phyloP scores from a whole-genome alignment of 2,797 vertebrate species.

The Pseudomugil tenellus region DNA sequence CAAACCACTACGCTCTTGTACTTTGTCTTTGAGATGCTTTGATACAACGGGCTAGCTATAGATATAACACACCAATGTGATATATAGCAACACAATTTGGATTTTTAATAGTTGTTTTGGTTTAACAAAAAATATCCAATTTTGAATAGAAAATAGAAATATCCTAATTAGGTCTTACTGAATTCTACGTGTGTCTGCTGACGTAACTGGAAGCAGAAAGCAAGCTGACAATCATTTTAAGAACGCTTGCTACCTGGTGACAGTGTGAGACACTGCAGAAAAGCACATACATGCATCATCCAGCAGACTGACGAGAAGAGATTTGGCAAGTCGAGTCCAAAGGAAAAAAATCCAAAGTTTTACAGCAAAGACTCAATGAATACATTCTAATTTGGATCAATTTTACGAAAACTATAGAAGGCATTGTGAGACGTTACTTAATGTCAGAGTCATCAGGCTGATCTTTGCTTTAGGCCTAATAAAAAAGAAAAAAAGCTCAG shows the following conservation, averaged over 20 bases:
- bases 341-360: neutral
- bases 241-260: neutral
- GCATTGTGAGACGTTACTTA: neutral
- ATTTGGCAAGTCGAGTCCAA: neutral
- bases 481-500: neutral
- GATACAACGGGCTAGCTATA: neutral
- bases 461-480: neutral
- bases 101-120: neutral
- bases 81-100: neutral
- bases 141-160: neutral
- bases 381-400: neutral
- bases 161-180: neutral
- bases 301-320: neutral
- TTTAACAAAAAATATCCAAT: neutral
- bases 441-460: neutral
- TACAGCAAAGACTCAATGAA: neutral
- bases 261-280: neutral
- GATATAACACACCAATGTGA: neutral
- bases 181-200: neutral
- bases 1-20: neutral
- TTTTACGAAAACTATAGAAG: neutral
- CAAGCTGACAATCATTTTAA: neutral
- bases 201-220: neutral
- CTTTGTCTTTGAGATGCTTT: neutral
- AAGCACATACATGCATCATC: neutral